A percentile compares a stretch with the other conserved stretches of the same genome.
Conservation (phyloP, 2,113 vertebrate genomes). For the Poecilia latipinna region DNA sequence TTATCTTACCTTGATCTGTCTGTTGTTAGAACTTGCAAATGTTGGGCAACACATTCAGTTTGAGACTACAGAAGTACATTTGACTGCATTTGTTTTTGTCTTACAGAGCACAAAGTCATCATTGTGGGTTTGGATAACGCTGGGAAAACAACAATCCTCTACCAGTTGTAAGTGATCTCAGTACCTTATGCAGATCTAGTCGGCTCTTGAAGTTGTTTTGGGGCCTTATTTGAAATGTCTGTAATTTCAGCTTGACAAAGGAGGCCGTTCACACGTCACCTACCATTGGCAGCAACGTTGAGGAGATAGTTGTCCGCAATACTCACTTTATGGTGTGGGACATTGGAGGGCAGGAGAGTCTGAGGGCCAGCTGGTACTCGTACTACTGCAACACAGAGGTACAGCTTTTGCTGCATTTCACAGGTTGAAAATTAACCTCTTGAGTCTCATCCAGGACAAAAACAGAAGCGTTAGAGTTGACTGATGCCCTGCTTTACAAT, state of each 20-base stretch:
- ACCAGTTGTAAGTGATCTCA: conserved; percentile 83
- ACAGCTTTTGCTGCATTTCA: neutral
- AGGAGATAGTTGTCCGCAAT: conserved; percentile 82
- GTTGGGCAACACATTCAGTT: conserved; percentile 1
- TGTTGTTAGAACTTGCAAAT: neutral
- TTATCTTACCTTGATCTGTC: too few species aligned
- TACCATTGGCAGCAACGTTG: conserved; percentile 87
- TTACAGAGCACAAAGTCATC: conserved; percentile 87
- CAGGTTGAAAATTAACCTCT: neutral
- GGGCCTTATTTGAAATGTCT: neutral
- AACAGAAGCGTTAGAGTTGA: neutral
- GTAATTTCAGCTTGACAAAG: conserved; percentile 80
- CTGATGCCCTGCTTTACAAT: neutral
- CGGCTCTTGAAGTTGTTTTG: neutral
- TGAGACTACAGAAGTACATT: neutral
- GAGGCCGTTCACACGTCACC: conserved; percentile 86
- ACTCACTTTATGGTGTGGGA: conserved; percentile 88
- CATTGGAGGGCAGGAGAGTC: conserved; percentile 84
- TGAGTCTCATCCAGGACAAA: neutral
- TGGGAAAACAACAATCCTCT: conserved; percentile 87
- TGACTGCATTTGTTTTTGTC: neutral
- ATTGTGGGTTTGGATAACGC: conserved; percentile 88
- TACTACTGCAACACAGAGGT: conserved; percentile 88
- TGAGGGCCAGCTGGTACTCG: conserved; percentile 82
- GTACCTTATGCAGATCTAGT: neutral